Evolutionary conservation across 2,888 invertebrate genomes (phyloP), one percentile per base, ranked within the genome.

Genomic region (Aelia acuminata): DNA sequence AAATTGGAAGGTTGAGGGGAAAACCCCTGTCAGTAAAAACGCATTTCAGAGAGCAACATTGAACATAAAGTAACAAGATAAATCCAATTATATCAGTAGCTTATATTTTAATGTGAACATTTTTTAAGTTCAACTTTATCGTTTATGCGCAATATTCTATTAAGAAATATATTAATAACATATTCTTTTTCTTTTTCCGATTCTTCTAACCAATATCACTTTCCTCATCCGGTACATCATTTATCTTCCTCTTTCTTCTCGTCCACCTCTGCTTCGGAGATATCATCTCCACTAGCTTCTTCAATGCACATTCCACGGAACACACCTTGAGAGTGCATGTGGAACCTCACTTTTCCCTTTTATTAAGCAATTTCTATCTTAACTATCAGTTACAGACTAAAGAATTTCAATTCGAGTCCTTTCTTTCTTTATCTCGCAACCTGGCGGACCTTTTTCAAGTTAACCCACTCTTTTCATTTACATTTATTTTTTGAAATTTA

Each of bases 301-400:
- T 57, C 57, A 7, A 87, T 70, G 35, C n/a, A 87, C 87, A 87
- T 87, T 1, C 87, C 87, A 47, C 87, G 63, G 63, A 47, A 43
- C 0, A 87, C 87, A 47, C 87, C 87, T 53, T 57, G 87, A 26
- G 87, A 70, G 70, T 87, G 87, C 26, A 87, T 26, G n/a, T 80
- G 80, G 4, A 80, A 43, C n/a, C n/a, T 22, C n/a, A 80, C 26
- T 57, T 57, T 48, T 53, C 87, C 87, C 48, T 87, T 87, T 18
- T 70, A 43, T 39, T 63, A 48, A n/a, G 63, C 48, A 8, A 87
- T 47, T 50, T 87, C 87, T 18, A 50, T 84, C 84, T 87, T 43
- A 53, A 87, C 3, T 10, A 87, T 31, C 18, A 87, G 26, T 53
- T 80, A 47, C 53, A 43, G n/a, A 39, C 84, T 87, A 1, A n/a